These are phyloP conservation scores for Xanthorhoe designata DNA, from an alignment of 2,888 invertebrate species.

Conservation along the genomic window DNA sequence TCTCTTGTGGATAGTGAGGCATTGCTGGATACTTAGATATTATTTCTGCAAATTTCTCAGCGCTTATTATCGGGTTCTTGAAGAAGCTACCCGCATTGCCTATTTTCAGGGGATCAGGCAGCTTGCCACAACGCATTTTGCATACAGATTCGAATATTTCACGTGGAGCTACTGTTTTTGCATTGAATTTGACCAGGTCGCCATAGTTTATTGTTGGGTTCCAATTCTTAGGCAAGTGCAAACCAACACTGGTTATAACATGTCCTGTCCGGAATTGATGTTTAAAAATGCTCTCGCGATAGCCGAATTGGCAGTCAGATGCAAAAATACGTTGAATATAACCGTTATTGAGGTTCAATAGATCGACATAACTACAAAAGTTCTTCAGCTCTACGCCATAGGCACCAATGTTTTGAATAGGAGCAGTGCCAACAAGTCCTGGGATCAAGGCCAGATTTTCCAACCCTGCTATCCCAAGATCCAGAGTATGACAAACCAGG, in stretches of 20 bases:
- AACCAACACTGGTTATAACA: constrained; percentile 30
- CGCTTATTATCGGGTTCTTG: constrained; percentile 33
- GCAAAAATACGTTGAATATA: constrained; percentile 10
- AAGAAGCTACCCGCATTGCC: constrained; percentile 42
- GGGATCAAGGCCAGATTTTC: constrained; percentile 40
- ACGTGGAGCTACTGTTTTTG: constrained; percentile 11
- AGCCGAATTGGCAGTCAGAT: constrained; percentile 29
- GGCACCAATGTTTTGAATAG: constrained; percentile 41
- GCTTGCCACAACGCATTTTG: constrained; percentile 29
- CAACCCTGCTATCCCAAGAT: constrained; percentile 31
- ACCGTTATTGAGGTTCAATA: constrained; percentile 16
- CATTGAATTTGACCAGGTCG: constrained; percentile 18
- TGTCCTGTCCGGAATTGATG: constrained; percentile 23
- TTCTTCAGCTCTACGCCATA: constrained; percentile 38
- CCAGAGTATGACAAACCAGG: constrained; percentile 32
- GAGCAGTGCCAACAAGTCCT: constrained; percentile 36
- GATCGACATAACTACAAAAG: constrained; percentile 36
- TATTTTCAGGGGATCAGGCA: constrained; percentile 33
- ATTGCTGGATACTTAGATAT: constrained; percentile 17
- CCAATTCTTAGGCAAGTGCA: constrained; percentile 22
- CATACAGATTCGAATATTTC: constrained; percentile 30
- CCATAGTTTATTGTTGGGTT: constrained; percentile 26
- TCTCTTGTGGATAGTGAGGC: constrained; percentile 24
- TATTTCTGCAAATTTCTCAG: constrained; percentile 20
- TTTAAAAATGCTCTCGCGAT: constrained; percentile 40